A percentile compares a stretch with the other conserved stretches of the same genome.
Evolutionary conservation across 2,797 vertebrate genomes (phyloP).

Genomic region (Danionella dracula): DNA sequence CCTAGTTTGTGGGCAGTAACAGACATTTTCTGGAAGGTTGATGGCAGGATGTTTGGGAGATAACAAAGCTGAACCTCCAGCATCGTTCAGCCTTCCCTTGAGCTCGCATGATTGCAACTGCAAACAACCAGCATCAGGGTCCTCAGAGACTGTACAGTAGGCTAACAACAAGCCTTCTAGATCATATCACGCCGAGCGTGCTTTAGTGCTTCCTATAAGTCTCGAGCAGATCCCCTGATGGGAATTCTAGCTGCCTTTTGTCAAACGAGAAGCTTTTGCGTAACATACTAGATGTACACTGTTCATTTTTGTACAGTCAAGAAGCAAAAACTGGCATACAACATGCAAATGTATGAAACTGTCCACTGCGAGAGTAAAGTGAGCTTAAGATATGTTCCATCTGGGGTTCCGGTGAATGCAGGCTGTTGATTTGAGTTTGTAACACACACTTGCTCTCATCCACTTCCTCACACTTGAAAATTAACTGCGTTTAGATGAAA

Average conservation of each 20-base stretch:
- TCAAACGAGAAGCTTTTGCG: constrained; percentile 63
- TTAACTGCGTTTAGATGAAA: constrained; percentile 8
- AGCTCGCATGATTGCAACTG: neutral
- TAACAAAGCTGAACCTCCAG: no score
- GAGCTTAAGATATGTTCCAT: constrained; percentile 56
- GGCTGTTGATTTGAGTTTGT: constrained; percentile 27
- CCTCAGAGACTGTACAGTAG: neutral
- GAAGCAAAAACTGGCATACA: constrained; percentile 55
- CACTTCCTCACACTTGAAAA: neutral
- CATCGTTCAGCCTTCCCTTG: no score
- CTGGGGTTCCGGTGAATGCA: constrained; percentile 43
- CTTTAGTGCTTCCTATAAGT: constrained; percentile 17
- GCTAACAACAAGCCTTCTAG: constrained; percentile 21
- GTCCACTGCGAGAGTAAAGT: constrained; percentile 47
- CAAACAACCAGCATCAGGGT: constrained; percentile 23
- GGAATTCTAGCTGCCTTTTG: constrained; percentile 44
- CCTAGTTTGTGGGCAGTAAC: no score
- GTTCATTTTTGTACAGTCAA: constrained; percentile 52
- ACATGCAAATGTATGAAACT: constrained; percentile 59
- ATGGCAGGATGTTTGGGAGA: no score
- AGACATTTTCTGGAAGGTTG: no score
- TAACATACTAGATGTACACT: constrained; percentile 65
- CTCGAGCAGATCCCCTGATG: constrained; percentile 10
- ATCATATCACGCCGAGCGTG: constrained; percentile 28
- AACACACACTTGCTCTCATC: constrained; percentile 11